phyloP scores from a whole-genome alignment of 2,797 vertebrate genomes.

The Prionace glauca region DNA sequence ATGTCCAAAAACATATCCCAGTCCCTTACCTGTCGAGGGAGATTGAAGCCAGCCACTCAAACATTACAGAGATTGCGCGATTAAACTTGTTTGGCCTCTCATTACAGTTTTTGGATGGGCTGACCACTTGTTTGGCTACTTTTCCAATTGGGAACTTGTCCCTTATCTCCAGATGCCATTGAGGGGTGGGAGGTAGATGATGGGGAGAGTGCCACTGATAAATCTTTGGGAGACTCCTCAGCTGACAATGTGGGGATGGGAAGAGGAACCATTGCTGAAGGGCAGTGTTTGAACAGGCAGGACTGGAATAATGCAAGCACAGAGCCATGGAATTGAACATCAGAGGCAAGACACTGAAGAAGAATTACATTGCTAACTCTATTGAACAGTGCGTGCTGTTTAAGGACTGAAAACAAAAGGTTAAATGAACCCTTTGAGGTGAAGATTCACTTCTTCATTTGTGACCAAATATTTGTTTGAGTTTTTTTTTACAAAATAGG shows the following conservation, averaged over 20 bases:
- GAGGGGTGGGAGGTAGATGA: too few species aligned
- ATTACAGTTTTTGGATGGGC: background rate
- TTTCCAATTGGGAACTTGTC: background rate
- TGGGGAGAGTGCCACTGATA: background rate
- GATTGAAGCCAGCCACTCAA: background rate
- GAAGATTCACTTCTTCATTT: background rate
- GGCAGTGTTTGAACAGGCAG: background rate
- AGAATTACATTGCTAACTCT: background rate
- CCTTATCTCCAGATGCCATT: background rate
- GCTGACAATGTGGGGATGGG: background rate
- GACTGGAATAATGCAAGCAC: background rate
- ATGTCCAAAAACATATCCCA: background rate
- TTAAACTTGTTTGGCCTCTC: background rate
- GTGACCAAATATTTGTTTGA: background rate
- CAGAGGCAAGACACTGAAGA: background rate
- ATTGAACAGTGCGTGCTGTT: background rate
- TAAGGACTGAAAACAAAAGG: background rate
- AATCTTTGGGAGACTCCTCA: background rate
- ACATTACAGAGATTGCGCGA: background rate
- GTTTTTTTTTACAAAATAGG: background rate
- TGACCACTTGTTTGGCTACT: background rate
- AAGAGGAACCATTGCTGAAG: background rate
- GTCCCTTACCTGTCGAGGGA: background rate
- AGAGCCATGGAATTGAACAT: background rate
- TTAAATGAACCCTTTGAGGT: background rate